These are phyloP conservation scores for Orthosia cruda DNA, from an alignment of 2,888 invertebrate genomes.

Conservation along the genomic window DNA sequence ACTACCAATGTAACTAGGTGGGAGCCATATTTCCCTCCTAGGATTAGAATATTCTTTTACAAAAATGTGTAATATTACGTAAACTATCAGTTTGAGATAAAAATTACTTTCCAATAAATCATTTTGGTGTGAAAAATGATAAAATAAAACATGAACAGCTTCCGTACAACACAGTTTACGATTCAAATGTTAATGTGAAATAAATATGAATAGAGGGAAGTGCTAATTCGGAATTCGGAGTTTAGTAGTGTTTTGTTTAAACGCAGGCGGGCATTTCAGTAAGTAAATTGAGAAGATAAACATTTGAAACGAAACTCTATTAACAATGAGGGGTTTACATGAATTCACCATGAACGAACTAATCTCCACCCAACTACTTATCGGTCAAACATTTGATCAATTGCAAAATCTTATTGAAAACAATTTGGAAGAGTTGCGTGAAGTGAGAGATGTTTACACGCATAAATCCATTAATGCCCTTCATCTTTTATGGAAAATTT, in stretches of 20 bases:
- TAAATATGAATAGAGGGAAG: not conserved
- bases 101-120: not conserved
- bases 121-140: not conserved
- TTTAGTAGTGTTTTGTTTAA: not conserved
- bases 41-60: not conserved
- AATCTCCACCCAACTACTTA: conserved; percentile 34
- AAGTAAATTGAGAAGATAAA: not conserved
- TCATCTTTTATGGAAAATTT: conserved; percentile 25
- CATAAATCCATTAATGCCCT: conserved; percentile 9
- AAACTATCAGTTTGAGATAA: not conserved
- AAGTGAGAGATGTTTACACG: conserved; percentile 1
- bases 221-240: not conserved
- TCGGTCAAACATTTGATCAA: conserved; percentile 24
- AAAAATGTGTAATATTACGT: conserved; percentile 3
- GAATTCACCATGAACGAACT: conserved; percentile 35
- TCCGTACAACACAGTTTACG: too few species aligned
- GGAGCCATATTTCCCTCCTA: not conserved
- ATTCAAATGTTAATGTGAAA: not conserved
- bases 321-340: conserved; percentile 30
- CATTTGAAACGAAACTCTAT: not conserved
- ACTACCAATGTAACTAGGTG: conserved; percentile 7
- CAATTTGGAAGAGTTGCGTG: conserved; percentile 1
- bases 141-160: not conserved
- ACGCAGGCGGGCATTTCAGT: not conserved
- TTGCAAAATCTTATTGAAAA: conserved; percentile 8